These are phyloP conservation scores for Lysandra bellargus DNA, from an alignment of 2,888 invertebrate genomes.

Conservation along the genomic window DNA sequence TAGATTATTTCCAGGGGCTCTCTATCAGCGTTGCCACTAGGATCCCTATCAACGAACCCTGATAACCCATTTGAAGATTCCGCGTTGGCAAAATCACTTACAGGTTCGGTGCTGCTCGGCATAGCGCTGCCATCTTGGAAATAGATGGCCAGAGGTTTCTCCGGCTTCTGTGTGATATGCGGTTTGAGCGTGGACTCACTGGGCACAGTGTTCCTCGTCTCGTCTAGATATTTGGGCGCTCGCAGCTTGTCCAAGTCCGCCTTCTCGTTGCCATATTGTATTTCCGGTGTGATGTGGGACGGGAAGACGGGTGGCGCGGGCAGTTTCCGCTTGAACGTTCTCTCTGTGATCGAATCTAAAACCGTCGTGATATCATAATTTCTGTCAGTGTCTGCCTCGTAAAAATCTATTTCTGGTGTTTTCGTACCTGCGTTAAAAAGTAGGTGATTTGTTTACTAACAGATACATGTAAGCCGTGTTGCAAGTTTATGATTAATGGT, in stretches of 20 bases:
- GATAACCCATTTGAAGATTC: conserved; percentile 60
- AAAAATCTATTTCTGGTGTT: conserved; percentile 75
- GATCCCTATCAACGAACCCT: conserved; percentile 42
- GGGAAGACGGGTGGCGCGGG: conserved; percentile 69
- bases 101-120: conserved; percentile 51
- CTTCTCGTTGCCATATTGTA: conserved; percentile 76
- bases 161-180: conserved; percentile 72
- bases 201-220: conserved; percentile 44
- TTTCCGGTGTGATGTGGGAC: conserved; percentile 69
- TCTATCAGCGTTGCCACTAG: conserved; percentile 45
- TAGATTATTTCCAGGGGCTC: neutral
- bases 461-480: neutral
- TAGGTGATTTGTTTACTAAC: neutral
- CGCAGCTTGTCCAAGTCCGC: conserved; percentile 64
- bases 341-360: conserved; percentile 50
- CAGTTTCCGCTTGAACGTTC: conserved; percentile 50
- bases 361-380: conserved; percentile 50
- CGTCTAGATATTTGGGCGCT: conserved; percentile 57
- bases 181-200: conserved; percentile 68
- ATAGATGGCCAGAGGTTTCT: conserved; percentile 68
- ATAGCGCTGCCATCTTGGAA: conserved; percentile 59
- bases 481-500: conserved; percentile 18
- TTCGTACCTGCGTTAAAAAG: conserved; percentile 57
- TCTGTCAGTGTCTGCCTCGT: conserved; percentile 59
- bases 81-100: conserved; percentile 52